phyloP scores from a whole-genome alignment of 2,797 vertebrate genomes.

The Telmatherina bonti region DNA sequence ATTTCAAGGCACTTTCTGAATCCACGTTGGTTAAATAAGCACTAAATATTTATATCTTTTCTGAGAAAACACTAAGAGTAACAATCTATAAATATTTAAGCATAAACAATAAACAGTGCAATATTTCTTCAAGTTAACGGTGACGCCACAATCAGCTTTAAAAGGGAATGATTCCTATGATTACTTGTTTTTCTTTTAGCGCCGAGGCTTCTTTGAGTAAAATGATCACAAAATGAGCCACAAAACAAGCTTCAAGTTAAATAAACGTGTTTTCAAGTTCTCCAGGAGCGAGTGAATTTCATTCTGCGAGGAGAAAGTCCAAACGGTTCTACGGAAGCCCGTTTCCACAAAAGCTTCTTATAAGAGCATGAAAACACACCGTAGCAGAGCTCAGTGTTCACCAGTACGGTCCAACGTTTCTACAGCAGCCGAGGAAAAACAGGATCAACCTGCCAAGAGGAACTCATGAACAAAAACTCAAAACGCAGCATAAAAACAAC shows the following conservation, averaged over 20 bases:
- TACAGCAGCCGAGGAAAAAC: no score
- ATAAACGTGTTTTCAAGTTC: conserved; percentile 38
- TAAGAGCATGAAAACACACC: no score
- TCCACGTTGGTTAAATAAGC: conserved; percentile 12
- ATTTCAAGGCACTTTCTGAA: conserved; percentile 74
- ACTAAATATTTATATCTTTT: conserved; percentile 3
- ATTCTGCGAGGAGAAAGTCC: conserved; percentile 9
- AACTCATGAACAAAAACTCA: no score
- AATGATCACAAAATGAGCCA: not conserved
- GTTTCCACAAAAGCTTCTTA: conserved; percentile 12
- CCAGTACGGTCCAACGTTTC: no score
- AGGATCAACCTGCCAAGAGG: no score
- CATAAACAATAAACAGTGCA: conserved; percentile 34
- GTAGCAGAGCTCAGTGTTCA: no score
- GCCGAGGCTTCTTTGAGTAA: not conserved
- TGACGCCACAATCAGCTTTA: conserved; percentile 5
- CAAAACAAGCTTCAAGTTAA: no score
- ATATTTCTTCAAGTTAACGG: conserved; percentile 5
- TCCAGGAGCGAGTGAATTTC: conserved; percentile 33
- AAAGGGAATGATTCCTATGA: conserved; percentile 17
- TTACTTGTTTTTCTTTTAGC: not conserved
- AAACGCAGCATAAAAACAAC: no score
- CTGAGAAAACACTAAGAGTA: conserved; percentile 7
- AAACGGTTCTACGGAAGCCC: not conserved
- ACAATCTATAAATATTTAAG: conserved; percentile 16